Evolutionary conservation across 2,113 vertebrate genomes (phyloP).

Genomic region (Thalassoma bifasciatum): DNA sequence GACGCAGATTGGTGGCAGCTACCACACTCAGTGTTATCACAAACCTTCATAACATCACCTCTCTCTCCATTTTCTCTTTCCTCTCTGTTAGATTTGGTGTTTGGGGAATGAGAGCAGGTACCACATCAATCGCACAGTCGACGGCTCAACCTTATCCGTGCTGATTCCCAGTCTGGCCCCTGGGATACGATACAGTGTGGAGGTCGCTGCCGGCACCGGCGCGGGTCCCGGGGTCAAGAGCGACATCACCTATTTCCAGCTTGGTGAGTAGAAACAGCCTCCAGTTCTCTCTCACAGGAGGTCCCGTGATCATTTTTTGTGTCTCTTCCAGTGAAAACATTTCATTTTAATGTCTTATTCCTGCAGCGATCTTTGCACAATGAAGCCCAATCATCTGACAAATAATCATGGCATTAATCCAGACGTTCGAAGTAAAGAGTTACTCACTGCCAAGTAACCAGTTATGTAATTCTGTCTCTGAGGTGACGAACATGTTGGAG

Average conservation of each 20-base stretch:
- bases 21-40: slow-evolving; percentile 31
- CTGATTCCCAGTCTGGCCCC: slow-evolving; percentile 92
- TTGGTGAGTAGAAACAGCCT: slow-evolving; percentile 85
- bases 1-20: slow-evolving; percentile 21
- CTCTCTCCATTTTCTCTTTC: slow-evolving; percentile 23
- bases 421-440: slow-evolving; percentile 36
- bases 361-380: slow-evolving; percentile 17
- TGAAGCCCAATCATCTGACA: slow-evolving; percentile 28
- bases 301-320: slow-evolving; percentile 2
- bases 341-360: slow-evolving; percentile 19
- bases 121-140: slow-evolving; percentile 96
- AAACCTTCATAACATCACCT: slow-evolving; percentile 21
- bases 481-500: slow-evolving; percentile 45
- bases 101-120: slow-evolving; percentile 95
- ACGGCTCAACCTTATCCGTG: slow-evolving; percentile 90
- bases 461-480: slow-evolving; percentile 53
- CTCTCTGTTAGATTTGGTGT: slow-evolving; percentile 91
- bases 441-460: slow-evolving; percentile 50
- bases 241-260: slow-evolving; percentile 90
- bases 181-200: slow-evolving; percentile 93
- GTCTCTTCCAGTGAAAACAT: slow-evolving; percentile 1
- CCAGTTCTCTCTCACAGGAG: background rate
- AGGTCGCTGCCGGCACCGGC: slow-evolving; percentile 94
- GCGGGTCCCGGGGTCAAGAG: slow-evolving; percentile 95
- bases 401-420: slow-evolving; percentile 62